Evolutionary conservation across 2,113 vertebrate genomes (phyloP).

Genomic region (Tamias sibiricus): DNA sequence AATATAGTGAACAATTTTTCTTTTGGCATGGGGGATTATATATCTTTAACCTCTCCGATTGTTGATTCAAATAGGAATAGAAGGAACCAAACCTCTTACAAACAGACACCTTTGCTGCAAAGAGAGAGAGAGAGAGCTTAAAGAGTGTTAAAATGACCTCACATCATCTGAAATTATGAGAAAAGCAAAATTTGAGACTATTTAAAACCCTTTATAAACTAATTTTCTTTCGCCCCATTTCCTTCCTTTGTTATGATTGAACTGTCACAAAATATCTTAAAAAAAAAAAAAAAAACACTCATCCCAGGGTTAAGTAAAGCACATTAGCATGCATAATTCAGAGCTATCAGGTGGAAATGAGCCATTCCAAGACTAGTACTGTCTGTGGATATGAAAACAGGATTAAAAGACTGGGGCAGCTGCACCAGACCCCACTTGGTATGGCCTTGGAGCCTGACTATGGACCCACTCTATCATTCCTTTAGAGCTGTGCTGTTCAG

Average conservation of each 20-base stretch:
- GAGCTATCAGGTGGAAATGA: slow-evolving; percentile 77
- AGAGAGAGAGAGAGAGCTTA: background rate
- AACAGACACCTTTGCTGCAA: background rate
- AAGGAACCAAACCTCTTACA: background rate
- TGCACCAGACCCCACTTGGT: background rate
- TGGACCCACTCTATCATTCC: background rate
- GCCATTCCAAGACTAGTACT: slow-evolving; percentile 15
- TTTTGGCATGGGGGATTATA: background rate
- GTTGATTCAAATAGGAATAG: background rate
- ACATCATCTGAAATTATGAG: slow-evolving; percentile 77
- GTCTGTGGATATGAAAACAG: background rate
- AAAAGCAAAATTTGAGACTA: slow-evolving; percentile 74
- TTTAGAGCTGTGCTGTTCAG: background rate
- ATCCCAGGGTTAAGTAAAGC: slow-evolving; percentile 84
- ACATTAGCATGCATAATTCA: slow-evolving; percentile 86
- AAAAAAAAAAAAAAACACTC: slow-evolving; percentile 36
- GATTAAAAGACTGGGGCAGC: background rate
- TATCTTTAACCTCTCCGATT: background rate
- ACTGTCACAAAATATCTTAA: slow-evolving; percentile 63
- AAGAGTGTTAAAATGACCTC: slow-evolving; percentile 52
- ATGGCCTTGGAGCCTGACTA: background rate
- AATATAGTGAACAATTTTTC: background rate
- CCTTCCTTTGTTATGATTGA: slow-evolving; percentile 82
- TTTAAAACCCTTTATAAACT: slow-evolving; percentile 80
- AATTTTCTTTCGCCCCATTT: slow-evolving; percentile 82